These are phyloP conservation scores for Drosophila sproati DNA, from an alignment of 1,140 invertebrate species.

Conservation along the genomic window DNA sequence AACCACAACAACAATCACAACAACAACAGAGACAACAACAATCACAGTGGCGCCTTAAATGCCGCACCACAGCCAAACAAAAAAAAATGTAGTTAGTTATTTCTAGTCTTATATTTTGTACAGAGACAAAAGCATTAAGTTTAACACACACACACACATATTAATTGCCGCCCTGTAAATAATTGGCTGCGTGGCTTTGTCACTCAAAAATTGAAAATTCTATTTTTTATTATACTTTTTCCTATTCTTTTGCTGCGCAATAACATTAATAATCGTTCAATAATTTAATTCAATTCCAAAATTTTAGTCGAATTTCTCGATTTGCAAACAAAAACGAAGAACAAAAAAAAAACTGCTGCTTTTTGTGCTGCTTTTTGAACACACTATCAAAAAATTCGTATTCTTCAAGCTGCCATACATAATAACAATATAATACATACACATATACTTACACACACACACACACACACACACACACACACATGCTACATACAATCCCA, in stretches of 20 bases:
- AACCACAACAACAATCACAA: slow-evolving; percentile 13
- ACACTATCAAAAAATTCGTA: slow-evolving; percentile 67
- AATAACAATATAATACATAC: slow-evolving; percentile 31
- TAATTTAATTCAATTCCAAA: not conserved
- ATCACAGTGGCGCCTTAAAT: slow-evolving; percentile 8
- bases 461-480: slow-evolving; percentile 31
- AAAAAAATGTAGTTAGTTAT: slow-evolving; percentile 67
- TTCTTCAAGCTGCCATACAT: slow-evolving; percentile 77
- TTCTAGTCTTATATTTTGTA: slow-evolving; percentile 74
- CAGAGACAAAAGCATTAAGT: slow-evolving; percentile 34
- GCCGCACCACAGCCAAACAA: slow-evolving; percentile 4
- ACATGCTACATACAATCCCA: slow-evolving; percentile 24
- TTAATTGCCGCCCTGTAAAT: slow-evolving; percentile 61
- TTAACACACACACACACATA: slow-evolving; percentile 20
- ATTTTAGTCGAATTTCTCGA: not conserved
- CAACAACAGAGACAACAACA: slow-evolving; percentile 25
- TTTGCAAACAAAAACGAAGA: too few species aligned
- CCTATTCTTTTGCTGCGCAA: slow-evolving; percentile 14
- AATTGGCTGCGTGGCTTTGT: slow-evolving; percentile 76
- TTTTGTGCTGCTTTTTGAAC: slow-evolving; percentile 46
- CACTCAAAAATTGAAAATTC: slow-evolving; percentile 16
- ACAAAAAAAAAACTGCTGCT: not conserved
- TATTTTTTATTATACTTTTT: slow-evolving; percentile 10
- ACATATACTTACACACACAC: slow-evolving; percentile 25
- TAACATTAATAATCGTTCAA: not conserved